Percentiles rank a stretch among this genome's conserved stretches.
Conservation (phyloP, 2,113 vertebrate genomes). For the Sturnira hondurensis region DNA sequence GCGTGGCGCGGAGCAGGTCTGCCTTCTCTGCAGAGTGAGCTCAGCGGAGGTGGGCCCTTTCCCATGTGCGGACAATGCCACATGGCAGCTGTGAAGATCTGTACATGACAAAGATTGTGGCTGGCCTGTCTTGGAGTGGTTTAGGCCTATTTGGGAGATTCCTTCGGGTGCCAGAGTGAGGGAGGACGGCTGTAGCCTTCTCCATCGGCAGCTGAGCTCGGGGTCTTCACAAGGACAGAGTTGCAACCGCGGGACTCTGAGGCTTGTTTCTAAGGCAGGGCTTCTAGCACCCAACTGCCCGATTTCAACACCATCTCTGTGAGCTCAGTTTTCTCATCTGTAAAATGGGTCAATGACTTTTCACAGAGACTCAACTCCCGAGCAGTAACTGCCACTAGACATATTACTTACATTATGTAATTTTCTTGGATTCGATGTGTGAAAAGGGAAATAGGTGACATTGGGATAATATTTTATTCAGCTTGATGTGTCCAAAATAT, state of each 20-base stretch:
- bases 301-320: fast-evolving
- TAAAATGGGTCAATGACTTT: neutral
- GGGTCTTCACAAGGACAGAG: neutral
- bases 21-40: constrained; percentile 69
- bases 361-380: neutral
- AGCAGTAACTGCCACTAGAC: neutral
- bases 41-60: constrained; percentile 61
- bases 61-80: neutral
- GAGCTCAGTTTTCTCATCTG: neutral
- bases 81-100: neutral
- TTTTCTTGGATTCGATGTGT: neutral
- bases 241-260: neutral
- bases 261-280: neutral
- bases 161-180: neutral
- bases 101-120: neutral
- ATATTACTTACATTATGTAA: neutral
- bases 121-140: neutral
- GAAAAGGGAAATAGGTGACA: neutral
- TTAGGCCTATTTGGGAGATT: neutral
- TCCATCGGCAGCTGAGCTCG: no score
- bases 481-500: neutral
- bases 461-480: neutral
- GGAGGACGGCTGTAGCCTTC: neutral
- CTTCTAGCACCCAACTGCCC: neutral
- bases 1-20: constrained; percentile 55